phyloP scores from a whole-genome alignment of 1,140 invertebrate species.

The Hermetia illucens region DNA sequence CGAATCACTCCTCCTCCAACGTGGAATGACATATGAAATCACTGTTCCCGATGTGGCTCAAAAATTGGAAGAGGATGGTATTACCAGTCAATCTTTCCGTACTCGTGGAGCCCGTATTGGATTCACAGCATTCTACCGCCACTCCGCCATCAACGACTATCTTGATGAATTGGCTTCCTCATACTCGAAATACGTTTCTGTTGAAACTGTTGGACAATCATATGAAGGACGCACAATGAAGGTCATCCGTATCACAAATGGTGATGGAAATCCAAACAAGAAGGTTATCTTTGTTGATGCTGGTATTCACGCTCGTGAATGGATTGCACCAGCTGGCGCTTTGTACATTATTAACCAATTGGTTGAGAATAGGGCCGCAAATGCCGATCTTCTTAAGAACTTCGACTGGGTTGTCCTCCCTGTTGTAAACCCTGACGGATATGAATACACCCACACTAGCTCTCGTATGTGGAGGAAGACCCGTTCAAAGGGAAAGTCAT shows the following conservation, averaged over 20 bases:
- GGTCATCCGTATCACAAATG: conserved; percentile 37
- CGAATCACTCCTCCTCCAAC: neutral
- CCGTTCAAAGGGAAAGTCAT: conserved; percentile 32
- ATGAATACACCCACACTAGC: conserved; percentile 25
- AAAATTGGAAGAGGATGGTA: no score
- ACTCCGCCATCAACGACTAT: conserved; percentile 35
- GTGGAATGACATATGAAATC: no score
- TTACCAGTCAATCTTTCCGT: no score
- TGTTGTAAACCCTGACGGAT: conserved; percentile 38
- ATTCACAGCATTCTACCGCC: conserved; percentile 12
- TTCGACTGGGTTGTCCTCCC: conserved; percentile 46
- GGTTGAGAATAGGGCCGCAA: conserved; percentile 36
- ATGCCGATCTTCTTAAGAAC: conserved; percentile 30
- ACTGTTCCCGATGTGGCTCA: no score
- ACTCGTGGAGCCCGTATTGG: no score
- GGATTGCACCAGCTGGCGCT: conserved; percentile 49
- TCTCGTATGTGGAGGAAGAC: conserved; percentile 41
- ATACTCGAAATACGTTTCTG: conserved; percentile 29
- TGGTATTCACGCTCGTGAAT: conserved; percentile 54
- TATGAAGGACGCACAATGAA: conserved; percentile 35
- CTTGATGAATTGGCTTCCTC: conserved; percentile 31
- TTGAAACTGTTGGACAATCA: conserved; percentile 32
- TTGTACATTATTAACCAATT: conserved; percentile 46
- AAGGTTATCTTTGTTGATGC: conserved; percentile 39
- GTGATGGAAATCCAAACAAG: conserved; percentile 28